Percentiles rank a stretch among this genome's conserved stretches.
phyloP scores from a whole-genome alignment of 2,113 vertebrate species.

The Cnemophilus loriae region DNA sequence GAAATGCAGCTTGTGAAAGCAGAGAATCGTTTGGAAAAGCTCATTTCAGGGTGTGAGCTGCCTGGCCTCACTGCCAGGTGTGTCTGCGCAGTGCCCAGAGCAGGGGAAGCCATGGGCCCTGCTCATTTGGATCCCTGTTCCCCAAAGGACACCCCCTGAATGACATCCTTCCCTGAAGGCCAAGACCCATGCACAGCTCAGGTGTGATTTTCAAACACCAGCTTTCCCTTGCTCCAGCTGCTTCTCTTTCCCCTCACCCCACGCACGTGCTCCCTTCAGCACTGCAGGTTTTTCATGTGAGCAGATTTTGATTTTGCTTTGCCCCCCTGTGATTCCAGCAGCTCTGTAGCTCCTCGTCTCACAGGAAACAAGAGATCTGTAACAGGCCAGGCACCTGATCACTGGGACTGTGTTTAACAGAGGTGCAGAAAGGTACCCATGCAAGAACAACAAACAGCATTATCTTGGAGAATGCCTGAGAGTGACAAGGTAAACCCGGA shows the following conservation, averaged over 20 bases:
- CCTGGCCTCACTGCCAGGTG: neutral
- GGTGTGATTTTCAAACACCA: neutral
- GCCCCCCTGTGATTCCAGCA: neutral
- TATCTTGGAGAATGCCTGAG: neutral
- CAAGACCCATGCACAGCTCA: neutral
- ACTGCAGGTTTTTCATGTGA: neutral
- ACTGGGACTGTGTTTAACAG: neutral
- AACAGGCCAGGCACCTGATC: neutral
- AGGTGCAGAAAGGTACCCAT: neutral
- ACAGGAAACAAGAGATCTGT: neutral
- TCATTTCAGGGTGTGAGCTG: neutral
- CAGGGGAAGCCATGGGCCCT: neutral
- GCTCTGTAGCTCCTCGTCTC: neutral
- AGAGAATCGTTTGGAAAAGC: neutral
- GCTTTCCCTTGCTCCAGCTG: neutral
- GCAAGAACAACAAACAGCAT: neutral
- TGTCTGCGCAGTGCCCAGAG: neutral
- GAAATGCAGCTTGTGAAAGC: neutral
- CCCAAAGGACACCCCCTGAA: rapidly evolving
- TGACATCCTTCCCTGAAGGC: neutral
- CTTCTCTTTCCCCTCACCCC: neutral
- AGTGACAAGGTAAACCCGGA: neutral
- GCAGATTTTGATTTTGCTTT: neutral
- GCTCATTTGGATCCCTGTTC: neutral
- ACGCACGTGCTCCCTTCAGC: neutral